Conservation (phyloP, 1,140 invertebrate species). For the Drosophila tristis region DNA sequence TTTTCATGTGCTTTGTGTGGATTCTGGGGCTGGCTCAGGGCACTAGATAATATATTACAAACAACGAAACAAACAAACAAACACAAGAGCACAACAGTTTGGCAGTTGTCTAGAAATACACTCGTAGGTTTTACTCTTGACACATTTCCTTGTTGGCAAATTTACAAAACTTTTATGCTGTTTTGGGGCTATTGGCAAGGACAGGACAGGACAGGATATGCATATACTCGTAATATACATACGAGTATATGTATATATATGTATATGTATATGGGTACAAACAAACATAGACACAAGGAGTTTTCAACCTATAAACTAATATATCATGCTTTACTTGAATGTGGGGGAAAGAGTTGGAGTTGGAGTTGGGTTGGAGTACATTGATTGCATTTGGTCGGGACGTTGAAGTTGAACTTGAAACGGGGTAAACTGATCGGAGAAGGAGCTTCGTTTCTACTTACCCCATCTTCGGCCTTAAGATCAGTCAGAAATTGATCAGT, state of each 20-base stretch:
- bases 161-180: conserved; percentile 7
- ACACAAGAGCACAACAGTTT: conserved; percentile 46
- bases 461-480: conserved; percentile 72
- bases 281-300: conserved; percentile 4
- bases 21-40: neutral
- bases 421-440: conserved; percentile 2
- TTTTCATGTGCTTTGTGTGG: conserved; percentile 32
- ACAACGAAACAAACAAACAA: conserved; percentile 15
- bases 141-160: conserved; percentile 59
- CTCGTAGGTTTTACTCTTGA: conserved; percentile 48
- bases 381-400: conserved; percentile 29
- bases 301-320: neutral
- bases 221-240: neutral
- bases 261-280: conserved; percentile 7
- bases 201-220: neutral
- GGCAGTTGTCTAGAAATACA: conserved; percentile 37
- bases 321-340: conserved; percentile 19
- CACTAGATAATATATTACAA: conserved; percentile 22
- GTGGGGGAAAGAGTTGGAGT: neutral
- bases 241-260: conserved; percentile 18
- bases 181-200: conserved; percentile 10
- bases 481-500: conserved; percentile 79
- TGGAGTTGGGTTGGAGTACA: conserved; percentile 15
- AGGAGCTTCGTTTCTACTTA: conserved; percentile 63
- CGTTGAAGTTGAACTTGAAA: neutral